Evolutionary conservation across 2,113 vertebrate genomes (phyloP), one percentile per base, ranked within the genome.

Genomic region (Drymodes brunneopygia): DNA sequence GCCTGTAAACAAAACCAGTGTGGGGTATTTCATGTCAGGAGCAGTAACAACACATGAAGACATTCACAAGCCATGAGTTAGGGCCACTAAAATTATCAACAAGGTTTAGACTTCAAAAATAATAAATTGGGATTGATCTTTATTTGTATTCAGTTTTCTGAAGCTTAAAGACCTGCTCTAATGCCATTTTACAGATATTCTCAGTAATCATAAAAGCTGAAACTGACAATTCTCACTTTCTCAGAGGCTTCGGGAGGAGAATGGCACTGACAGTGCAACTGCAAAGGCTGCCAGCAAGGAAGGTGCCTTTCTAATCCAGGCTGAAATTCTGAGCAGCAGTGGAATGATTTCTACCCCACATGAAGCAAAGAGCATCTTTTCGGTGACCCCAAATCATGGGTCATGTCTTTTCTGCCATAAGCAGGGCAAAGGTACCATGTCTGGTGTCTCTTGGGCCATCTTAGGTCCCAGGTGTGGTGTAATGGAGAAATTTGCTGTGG

Each of bases 371-470:
- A 78, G 15, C 11, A 14, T 15, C 51, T 83, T 78, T 78, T 45
- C 69, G 58, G 33, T 7, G 12, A 70, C 15, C 35, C 38, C 35
- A 86, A 19, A 58, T 11, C 18, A 35, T 1, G 3, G 14, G 8
- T 21, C 0, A 0, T 33, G 15, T 45, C 54, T 57, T 82, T 82
- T 56, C 40, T 6, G 4, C 33, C 4, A 0, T 22, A 60, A 47
- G 24, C 29, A 72, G 44, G 21, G 21, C 81, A 80, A 60, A 81
- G 6, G 1, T 29, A 9, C 24, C 35, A 21, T 35, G 23, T 36
- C 58, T 66, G 23, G 7, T 65, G 45, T 38, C 20, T 79, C 48
- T 31, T 74, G 57, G n/a, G 29, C 28, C 1, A 1, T 36, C 25
- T 35, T 17, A 33, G 15, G 33, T 66, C 28, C 29, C 35, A 69